Evolutionary conservation across 2,888 invertebrate species (phyloP).

Genomic region (Crocallis elinguaria): DNA sequence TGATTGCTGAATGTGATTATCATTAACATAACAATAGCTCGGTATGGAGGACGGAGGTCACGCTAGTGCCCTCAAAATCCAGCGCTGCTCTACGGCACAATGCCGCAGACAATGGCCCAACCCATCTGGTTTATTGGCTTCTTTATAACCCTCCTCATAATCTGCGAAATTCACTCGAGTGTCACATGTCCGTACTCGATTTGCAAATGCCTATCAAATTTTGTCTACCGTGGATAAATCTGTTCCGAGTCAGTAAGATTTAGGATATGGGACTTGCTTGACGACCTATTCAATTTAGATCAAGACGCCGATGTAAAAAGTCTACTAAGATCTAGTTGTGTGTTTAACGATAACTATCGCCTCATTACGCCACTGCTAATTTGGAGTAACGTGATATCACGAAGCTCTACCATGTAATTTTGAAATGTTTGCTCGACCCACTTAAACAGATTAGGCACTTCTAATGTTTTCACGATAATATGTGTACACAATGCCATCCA

Average conservation of each 20-base stretch:
- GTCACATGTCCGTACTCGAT: constrained; percentile 48
- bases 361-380: constrained; percentile 32
- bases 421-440: constrained; percentile 54
- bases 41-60: constrained; percentile 73
- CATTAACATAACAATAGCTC: constrained; percentile 74
- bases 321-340: constrained; percentile 24
- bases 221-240: constrained; percentile 22
- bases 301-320: constrained; percentile 12
- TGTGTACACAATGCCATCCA: constrained; percentile 38
- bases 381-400: constrained; percentile 35
- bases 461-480: constrained; percentile 47
- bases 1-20: constrained; percentile 56
- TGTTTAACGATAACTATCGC: constrained; percentile 23
- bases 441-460: constrained; percentile 43
- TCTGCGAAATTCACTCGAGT: constrained; percentile 64
- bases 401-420: constrained; percentile 35
- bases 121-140: constrained; percentile 68
- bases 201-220: constrained; percentile 49
- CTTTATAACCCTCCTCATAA: constrained; percentile 56
- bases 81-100: constrained; percentile 48
- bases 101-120: constrained; percentile 73
- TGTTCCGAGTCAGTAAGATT: constrained; percentile 59
- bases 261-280: constrained; percentile 38
- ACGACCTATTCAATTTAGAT: background rate
- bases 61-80: constrained; percentile 68